These are phyloP conservation scores for Adelges cooleyi DNA, from an alignment of 1,140 invertebrate genomes.

Conservation along the genomic window DNA sequence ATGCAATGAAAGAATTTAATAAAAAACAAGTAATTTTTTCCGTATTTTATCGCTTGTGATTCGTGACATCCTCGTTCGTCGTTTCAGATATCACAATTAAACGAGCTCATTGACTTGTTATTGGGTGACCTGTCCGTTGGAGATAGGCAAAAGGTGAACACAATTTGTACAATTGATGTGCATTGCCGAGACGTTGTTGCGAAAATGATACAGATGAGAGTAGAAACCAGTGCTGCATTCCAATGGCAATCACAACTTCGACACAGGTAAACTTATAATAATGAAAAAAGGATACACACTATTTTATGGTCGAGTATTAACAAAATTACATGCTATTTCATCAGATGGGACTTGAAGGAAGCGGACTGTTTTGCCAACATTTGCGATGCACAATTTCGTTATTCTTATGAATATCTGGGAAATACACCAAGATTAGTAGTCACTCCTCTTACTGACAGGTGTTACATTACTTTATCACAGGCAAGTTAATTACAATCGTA, in stretches of 20 bases:
- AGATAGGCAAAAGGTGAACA: slow-evolving; percentile 91
- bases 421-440: slow-evolving; percentile 72
- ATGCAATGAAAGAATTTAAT: slow-evolving; percentile 81
- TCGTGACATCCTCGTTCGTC: too few relatives aligned
- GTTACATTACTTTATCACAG: slow-evolving; percentile 81
- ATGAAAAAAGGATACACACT: too few relatives aligned
- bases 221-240: slow-evolving; percentile 70
- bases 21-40: slow-evolving; percentile 57
- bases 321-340: background rate
- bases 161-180: slow-evolving; percentile 89
- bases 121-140: slow-evolving; percentile 65
- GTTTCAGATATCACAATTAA: slow-evolving; percentile 62
- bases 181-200: slow-evolving; percentile 78
- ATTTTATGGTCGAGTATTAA: too few relatives aligned
- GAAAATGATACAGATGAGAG: slow-evolving; percentile 68
- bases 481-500: slow-evolving; percentile 32
- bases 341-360: slow-evolving; percentile 63
- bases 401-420: slow-evolving; percentile 70
- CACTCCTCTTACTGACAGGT: slow-evolving; percentile 73
- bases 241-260: slow-evolving; percentile 85
- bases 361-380: slow-evolving; percentile 86
- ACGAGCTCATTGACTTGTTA: slow-evolving; percentile 64
- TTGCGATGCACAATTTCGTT: slow-evolving; percentile 73
- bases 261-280: slow-evolving; percentile 48
- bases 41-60: too few relatives aligned